A percentile compares a stretch with the other conserved stretches of the same genome.
Conservation (phyloP, 2,113 vertebrate species). For the Carassius carassius region DNA sequence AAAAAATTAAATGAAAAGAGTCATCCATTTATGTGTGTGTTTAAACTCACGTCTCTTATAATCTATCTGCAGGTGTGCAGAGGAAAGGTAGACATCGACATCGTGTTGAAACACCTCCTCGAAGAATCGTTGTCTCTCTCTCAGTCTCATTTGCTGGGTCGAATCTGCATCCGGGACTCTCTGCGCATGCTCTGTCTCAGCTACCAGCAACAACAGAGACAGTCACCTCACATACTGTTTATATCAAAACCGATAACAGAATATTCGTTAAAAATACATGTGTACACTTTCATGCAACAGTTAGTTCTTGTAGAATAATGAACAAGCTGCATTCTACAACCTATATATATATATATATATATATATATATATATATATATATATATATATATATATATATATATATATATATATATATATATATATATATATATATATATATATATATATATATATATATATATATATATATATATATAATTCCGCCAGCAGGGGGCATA, state of each 20-base stretch:
- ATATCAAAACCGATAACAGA: background rate
- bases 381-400: too few species aligned
- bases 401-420: too few species aligned
- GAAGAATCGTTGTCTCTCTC: slow-evolving; percentile 92
- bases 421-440: too few species aligned
- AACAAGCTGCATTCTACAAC: background rate
- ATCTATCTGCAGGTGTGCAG: slow-evolving; percentile 89
- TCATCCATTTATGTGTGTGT: background rate
- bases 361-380: too few species aligned
- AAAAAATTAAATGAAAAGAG: background rate
- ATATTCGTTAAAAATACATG: background rate
- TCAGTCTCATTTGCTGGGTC: slow-evolving; percentile 83
- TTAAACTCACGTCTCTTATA: slow-evolving; percentile 85
- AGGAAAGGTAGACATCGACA: slow-evolving; percentile 88
- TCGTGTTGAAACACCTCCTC: slow-evolving; percentile 97
- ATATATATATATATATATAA: too few species aligned
- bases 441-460: too few species aligned
- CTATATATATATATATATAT: too few species aligned
- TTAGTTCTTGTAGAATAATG: background rate
- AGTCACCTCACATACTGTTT: background rate
- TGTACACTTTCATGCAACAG: background rate
- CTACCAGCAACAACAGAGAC: slow-evolving; percentile 56
- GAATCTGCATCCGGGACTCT: slow-evolving; percentile 76
- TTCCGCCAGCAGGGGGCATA: slow-evolving; percentile 64
- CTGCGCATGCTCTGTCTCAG: slow-evolving; percentile 69